Evolutionary conservation across 2,113 vertebrate genomes (phyloP).

Genomic region (Melanerpes formicivorus): DNA sequence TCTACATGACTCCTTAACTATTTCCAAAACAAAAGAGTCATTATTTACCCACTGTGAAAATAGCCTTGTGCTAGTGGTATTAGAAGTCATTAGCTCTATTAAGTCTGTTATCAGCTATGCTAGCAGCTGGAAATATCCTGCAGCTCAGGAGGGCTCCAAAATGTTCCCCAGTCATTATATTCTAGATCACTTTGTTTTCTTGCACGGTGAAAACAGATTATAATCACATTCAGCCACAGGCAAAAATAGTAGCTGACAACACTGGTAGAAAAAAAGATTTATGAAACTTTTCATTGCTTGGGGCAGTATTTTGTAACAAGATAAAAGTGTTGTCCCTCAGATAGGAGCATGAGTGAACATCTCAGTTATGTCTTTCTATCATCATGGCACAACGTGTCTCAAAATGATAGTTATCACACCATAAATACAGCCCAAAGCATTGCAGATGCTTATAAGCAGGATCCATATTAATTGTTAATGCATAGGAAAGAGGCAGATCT

Average conservation of each 20-base stretch:
- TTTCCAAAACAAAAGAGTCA: slow-evolving; percentile 63
- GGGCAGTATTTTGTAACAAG: slow-evolving; percentile 67
- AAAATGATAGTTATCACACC: slow-evolving; percentile 71
- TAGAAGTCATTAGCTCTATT: slow-evolving; percentile 55
- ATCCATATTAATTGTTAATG: slow-evolving; percentile 78
- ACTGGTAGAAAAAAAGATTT: slow-evolving; percentile 57
- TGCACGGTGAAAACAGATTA: slow-evolving; percentile 47
- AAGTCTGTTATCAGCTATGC: slow-evolving; percentile 42
- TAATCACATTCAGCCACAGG: slow-evolving; percentile 64
- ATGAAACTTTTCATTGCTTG: slow-evolving; percentile 65
- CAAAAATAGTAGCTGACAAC: slow-evolving; percentile 55
- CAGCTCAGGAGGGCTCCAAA: slow-evolving; percentile 41
- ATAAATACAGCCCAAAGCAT: slow-evolving; percentile 77
- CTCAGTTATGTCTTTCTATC: slow-evolving; percentile 68
- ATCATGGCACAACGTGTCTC: slow-evolving; percentile 67
- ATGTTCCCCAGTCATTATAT: slow-evolving; percentile 53
- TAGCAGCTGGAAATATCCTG: slow-evolving; percentile 70
- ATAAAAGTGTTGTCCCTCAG: slow-evolving; percentile 67
- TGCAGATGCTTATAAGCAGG: slow-evolving; percentile 76
- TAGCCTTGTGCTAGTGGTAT: slow-evolving; percentile 64
- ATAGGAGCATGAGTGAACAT: slow-evolving; percentile 54
- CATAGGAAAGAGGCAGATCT: slow-evolving; percentile 59
- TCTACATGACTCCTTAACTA: slow-evolving; percentile 47
- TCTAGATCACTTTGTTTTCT: slow-evolving; percentile 60
- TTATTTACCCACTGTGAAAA: slow-evolving; percentile 73